Evolutionary conservation across 2,797 vertebrate genomes (phyloP).

Genomic region (Rhincodon typus): DNA sequence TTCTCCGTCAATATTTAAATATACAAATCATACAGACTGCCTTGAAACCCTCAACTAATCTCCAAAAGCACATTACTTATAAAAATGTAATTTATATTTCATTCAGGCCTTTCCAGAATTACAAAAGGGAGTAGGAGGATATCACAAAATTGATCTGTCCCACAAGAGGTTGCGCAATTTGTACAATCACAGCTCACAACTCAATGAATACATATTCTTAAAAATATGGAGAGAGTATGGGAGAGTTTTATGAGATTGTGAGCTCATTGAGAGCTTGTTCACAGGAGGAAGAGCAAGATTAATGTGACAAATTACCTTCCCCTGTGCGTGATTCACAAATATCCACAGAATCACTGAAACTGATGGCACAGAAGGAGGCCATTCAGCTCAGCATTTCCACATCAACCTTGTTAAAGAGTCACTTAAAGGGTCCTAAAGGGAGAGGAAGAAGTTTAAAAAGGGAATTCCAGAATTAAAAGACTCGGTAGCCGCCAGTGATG

Average conservation of each 20-base stretch:
- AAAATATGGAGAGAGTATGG: background rate
- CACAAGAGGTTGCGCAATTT: background rate
- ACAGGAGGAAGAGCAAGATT: background rate
- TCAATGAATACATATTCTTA: background rate
- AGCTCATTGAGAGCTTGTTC: background rate
- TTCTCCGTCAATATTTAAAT: background rate
- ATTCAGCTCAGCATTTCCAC: background rate
- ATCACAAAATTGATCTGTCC: background rate
- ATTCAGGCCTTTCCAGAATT: background rate
- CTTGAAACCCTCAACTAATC: background rate
- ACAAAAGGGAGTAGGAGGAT: background rate
- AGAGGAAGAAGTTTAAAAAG: no score
- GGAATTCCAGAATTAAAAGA: no score
- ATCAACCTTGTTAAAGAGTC: no score
- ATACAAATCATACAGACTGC: background rate
- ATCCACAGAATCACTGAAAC: background rate
- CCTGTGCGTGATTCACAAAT: background rate
- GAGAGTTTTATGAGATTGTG: background rate
- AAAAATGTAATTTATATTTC: background rate
- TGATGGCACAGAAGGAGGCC: background rate
- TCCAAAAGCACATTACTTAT: background rate
- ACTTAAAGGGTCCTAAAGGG: no score
- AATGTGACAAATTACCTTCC: background rate
- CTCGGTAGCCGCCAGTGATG: no score
- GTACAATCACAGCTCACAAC: background rate